Evolutionary conservation across 2,113 vertebrate species (phyloP).

Genomic region (Strix aluco): DNA sequence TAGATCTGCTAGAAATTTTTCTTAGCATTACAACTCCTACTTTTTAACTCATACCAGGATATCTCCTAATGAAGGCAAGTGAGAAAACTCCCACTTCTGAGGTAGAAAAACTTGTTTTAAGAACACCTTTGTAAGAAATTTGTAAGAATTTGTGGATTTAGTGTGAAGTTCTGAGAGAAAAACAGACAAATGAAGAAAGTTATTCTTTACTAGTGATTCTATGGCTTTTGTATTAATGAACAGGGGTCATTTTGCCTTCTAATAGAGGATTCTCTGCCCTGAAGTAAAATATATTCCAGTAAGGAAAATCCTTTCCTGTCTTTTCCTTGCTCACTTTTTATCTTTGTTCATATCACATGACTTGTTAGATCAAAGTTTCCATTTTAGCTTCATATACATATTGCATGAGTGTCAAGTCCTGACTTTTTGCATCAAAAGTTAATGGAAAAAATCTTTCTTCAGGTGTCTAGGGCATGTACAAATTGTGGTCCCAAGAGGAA

Average conservation of each 20-base stretch:
- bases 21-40: neutral
- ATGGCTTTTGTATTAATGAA: neutral
- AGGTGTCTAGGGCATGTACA: neutral
- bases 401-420: constrained; percentile 41
- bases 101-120: neutral
- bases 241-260: neutral
- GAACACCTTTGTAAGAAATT: neutral
- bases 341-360: neutral
- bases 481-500: neutral
- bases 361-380: constrained; percentile 29
- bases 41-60: neutral
- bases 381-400: constrained; percentile 47
- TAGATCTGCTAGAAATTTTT: neutral
- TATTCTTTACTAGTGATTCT: neutral
- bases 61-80: neutral
- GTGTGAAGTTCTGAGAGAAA: neutral
- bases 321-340: neutral
- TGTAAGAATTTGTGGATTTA: neutral
- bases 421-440: constrained; percentile 35
- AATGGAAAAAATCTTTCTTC: constrained; percentile 33
- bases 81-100: neutral
- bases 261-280: neutral
- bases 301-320: neutral
- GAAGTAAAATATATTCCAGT: neutral
- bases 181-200: neutral